Evolutionary conservation across 2,113 vertebrate genomes (phyloP).

Genomic region (Butorides virescens): DNA sequence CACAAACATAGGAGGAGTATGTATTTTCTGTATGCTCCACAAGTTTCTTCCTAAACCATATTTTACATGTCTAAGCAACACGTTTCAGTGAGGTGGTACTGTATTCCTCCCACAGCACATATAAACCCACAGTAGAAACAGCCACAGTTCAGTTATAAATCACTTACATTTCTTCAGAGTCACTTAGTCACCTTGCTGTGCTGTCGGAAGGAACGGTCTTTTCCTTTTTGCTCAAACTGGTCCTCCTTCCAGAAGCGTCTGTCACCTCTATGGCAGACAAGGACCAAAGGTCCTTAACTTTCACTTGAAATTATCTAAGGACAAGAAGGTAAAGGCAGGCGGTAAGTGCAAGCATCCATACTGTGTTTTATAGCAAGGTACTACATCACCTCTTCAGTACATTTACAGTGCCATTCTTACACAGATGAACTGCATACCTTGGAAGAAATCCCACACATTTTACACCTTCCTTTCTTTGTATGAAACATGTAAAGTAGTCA

Average conservation of each 20-base stretch:
- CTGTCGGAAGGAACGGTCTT: not conserved
- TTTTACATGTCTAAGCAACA: not conserved
- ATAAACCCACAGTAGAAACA: not conserved
- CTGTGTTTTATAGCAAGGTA: not conserved
- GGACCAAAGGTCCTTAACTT: conserved; percentile 38
- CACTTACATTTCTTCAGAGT: conserved; percentile 69
- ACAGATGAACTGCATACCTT: not conserved
- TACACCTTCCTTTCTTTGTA: not conserved
- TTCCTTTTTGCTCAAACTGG: conserved; percentile 15
- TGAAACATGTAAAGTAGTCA: not conserved
- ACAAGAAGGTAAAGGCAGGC: not conserved
- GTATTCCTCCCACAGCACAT: not conserved
- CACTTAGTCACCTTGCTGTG: conserved; percentile 12
- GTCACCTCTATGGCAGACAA: conserved; percentile 26
- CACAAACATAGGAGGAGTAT: not conserved
- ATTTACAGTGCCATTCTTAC: not conserved
- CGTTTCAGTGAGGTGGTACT: not conserved
- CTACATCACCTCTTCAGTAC: not conserved
- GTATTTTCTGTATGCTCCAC: not conserved
- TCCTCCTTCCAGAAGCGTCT: conserved; percentile 35
- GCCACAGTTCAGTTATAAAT: not conserved
- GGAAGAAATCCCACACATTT: not conserved
- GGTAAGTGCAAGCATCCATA: not conserved
- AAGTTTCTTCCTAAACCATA: not conserved
- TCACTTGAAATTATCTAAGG: conserved; percentile 10